Conservation (phyloP, 2,797 vertebrate genomes). For the Staurois parvus region DNA sequence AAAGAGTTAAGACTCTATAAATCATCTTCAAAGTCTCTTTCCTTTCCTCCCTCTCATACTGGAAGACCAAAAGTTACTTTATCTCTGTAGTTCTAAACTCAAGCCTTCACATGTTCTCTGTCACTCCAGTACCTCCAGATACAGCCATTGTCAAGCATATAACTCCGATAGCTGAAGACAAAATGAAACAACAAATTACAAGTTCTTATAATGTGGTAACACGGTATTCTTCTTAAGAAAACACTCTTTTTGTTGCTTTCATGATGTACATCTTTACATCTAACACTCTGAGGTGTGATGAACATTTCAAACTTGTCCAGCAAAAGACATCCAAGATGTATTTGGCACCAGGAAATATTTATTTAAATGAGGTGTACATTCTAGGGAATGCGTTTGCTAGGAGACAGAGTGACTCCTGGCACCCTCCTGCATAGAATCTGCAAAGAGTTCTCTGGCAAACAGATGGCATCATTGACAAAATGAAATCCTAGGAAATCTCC, state of each 20-base stretch:
- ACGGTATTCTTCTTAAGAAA: conserved; percentile 10
- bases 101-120: conserved; percentile 43
- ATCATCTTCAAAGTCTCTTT: conserved; percentile 53
- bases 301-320: neutral
- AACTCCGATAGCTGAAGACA: neutral
- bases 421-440: conserved; percentile 28
- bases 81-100: conserved; percentile 35
- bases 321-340: neutral
- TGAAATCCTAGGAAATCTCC: conserved; percentile 17
- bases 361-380: conserved; percentile 24
- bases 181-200: conserved; percentile 8
- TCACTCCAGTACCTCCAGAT: conserved; percentile 28
- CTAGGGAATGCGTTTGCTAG: neutral
- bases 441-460: conserved; percentile 39
- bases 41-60: conserved; percentile 21
- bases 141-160: neutral
- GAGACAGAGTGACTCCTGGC: conserved; percentile 41
- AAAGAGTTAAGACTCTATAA: conserved; percentile 54
- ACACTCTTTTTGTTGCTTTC: neutral
- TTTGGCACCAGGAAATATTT: conserved; percentile 28
- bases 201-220: neutral
- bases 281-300: conserved; percentile 8
- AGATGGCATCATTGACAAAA: conserved; percentile 45
- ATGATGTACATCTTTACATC: neutral
- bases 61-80: conserved; percentile 58